Conservation (phyloP, 2,113 vertebrate genomes). For the Melanerpes aurifrons region DNA sequence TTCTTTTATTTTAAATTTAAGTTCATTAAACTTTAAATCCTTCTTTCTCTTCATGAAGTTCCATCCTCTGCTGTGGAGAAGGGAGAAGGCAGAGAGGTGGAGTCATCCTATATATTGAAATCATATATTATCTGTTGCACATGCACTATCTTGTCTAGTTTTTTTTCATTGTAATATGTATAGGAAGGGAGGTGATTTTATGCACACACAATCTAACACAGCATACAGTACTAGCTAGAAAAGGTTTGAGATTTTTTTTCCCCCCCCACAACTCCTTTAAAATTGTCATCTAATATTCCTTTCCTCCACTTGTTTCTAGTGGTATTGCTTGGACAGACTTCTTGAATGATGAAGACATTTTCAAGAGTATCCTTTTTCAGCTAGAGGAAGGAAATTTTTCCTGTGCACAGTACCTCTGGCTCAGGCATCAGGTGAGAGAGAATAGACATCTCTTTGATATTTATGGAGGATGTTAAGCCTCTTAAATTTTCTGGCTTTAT, state of each 20-base stretch:
- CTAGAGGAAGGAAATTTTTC: conserved; percentile 85
- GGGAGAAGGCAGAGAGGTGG: not conserved
- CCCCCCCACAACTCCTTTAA: too few relatives aligned
- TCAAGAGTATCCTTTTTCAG: conserved; percentile 82
- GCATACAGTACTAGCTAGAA: too few relatives aligned
- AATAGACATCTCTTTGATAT: not conserved
- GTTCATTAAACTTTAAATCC: not conserved
- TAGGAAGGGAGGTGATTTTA: too few relatives aligned
- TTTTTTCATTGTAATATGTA: not conserved
- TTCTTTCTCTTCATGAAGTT: not conserved
- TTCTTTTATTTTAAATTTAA: not conserved
- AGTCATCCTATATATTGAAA: not conserved
- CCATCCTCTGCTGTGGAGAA: not conserved
- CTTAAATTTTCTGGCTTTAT: not conserved
- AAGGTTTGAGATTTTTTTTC: too few relatives aligned
- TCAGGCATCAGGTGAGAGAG: conserved; percentile 88
- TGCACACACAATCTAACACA: too few relatives aligned
- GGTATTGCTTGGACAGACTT: conserved; percentile 93
- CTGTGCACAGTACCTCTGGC: conserved; percentile 93
- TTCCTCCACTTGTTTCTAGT: conserved; percentile 66
- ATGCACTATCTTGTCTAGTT: not conserved
- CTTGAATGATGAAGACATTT: conserved; percentile 84
- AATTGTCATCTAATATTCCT: too few relatives aligned
- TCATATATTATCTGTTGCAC: not conserved
- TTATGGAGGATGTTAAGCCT: not conserved